Evolutionary conservation across 2,113 vertebrate species (phyloP).

Genomic region (Peromyscus leucopus): DNA sequence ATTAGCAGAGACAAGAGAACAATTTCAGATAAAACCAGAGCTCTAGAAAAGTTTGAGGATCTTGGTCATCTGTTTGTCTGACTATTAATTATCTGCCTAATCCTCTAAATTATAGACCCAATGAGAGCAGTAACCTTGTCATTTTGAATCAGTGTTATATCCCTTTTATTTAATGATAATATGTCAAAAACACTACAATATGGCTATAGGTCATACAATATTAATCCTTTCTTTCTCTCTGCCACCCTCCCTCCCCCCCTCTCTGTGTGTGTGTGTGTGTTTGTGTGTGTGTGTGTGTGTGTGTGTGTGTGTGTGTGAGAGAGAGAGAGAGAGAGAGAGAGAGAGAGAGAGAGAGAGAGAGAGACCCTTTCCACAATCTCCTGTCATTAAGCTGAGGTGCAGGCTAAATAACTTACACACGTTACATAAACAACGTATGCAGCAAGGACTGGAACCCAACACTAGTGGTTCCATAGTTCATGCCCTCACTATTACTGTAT

Average conservation of each 20-base stretch:
- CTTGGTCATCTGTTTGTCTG: conserved; percentile 8
- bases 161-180: neutral
- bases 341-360: too few relatives aligned
- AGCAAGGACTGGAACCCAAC: neutral
- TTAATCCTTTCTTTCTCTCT: neutral
- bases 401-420: neutral
- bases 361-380: neutral
- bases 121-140: neutral
- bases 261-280: rapidly evolving
- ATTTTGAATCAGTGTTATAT: neutral
- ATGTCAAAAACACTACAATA: neutral
- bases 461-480: neutral
- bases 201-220: neutral
- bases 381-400: neutral
- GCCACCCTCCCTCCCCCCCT: neutral
- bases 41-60: neutral
- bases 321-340: too few relatives aligned
- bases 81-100: neutral
- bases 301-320: neutral
- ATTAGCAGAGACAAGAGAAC: neutral
- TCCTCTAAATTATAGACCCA: neutral
- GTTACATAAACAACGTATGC: neutral
- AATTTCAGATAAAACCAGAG: neutral
- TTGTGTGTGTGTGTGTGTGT: neutral
- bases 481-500: neutral